Evolutionary conservation across 2,797 vertebrate species (phyloP).

Genomic region (Myotis planiceps): DNA sequence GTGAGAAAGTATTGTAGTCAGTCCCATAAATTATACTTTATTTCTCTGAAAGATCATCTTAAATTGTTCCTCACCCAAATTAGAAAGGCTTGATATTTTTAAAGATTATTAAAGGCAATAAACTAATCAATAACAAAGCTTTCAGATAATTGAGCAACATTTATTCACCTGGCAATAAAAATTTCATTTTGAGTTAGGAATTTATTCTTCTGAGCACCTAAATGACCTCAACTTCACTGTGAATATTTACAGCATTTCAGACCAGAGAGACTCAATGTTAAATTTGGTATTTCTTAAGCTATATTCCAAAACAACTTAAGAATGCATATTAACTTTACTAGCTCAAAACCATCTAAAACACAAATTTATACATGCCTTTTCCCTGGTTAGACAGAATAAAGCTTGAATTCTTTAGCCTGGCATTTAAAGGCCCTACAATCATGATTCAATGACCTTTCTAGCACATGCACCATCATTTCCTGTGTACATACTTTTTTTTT

Average conservation of each 20-base stretch:
- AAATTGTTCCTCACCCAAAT: slow-evolving; percentile 13
- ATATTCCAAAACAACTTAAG: not conserved
- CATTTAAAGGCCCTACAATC: not conserved
- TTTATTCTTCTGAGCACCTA: not conserved
- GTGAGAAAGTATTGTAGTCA: slow-evolving; percentile 49
- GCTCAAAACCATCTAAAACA: not conserved
- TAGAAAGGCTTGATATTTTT: slow-evolving; percentile 32
- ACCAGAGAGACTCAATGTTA: not conserved
- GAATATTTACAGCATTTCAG: slow-evolving; percentile 1
- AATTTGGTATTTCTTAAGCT: not conserved
- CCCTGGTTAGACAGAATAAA: not conserved
- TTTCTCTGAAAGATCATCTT: slow-evolving; percentile 62
- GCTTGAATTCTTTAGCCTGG: not conserved
- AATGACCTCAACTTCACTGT: not conserved
- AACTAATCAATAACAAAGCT: not conserved
- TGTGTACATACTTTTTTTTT: not conserved
- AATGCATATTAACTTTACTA: not conserved
- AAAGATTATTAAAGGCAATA: slow-evolving; percentile 51
- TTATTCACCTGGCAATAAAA: slow-evolving; percentile 38
- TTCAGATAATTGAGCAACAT: slow-evolving; percentile 12
- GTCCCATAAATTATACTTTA: slow-evolving; percentile 54
- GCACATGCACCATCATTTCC: not conserved
- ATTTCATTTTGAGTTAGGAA: slow-evolving; percentile 37
- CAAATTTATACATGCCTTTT: not conserved
- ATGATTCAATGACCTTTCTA: not conserved